These are phyloP conservation scores for Hololepta plana DNA, from an alignment of 2,888 invertebrate genomes.

Conservation along the genomic window DNA sequence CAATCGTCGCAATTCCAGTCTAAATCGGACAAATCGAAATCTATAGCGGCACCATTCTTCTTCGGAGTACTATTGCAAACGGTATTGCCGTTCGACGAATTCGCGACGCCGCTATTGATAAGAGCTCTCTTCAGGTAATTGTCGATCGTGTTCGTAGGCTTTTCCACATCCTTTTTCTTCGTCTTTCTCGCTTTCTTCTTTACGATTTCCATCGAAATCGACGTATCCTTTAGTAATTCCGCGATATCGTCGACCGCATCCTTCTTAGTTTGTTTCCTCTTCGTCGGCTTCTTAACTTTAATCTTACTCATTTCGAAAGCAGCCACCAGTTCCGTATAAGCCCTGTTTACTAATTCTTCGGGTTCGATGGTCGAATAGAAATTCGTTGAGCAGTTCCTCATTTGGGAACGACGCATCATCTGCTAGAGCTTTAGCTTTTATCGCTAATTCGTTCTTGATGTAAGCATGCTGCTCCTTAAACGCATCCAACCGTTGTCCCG, in stretches of 20 bases:
- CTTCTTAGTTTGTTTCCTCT: slow-evolving; percentile 12
- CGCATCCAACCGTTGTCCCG: slow-evolving; percentile 39
- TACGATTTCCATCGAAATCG: slow-evolving; percentile 16
- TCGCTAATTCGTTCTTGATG: slow-evolving; percentile 46
- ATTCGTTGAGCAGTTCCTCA: slow-evolving; percentile 56
- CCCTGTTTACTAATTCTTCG: slow-evolving; percentile 37
- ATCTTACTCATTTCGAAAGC: slow-evolving; percentile 35
- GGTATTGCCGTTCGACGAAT: slow-evolving; percentile 1
- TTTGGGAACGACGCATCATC: slow-evolving; percentile 46
- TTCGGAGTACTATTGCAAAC: not conserved
- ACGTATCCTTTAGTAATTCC: slow-evolving; percentile 14
- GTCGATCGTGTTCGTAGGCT: slow-evolving; percentile 8
- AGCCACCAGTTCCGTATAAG: slow-evolving; percentile 44
- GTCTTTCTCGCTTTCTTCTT: slow-evolving; percentile 17
- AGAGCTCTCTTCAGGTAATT: slow-evolving; percentile 5
- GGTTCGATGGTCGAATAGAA: slow-evolving; percentile 52
- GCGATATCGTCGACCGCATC: slow-evolving; percentile 11
- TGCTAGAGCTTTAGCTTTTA: slow-evolving; percentile 52
- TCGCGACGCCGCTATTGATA: slow-evolving; percentile 1
- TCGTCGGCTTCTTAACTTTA: slow-evolving; percentile 19
- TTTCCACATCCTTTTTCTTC: slow-evolving; percentile 12
- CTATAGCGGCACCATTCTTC: slow-evolving; percentile 3
- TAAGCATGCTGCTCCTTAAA: slow-evolving; percentile 42
- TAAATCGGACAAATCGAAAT: slow-evolving; percentile 19
- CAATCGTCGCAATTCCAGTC: slow-evolving; percentile 25